A percentile compares a stretch with the other conserved stretches of the same genome.
These are phyloP conservation scores for Lacanobia oleracea DNA, from an alignment of 2,888 invertebrate genomes.

Conservation along the genomic window DNA sequence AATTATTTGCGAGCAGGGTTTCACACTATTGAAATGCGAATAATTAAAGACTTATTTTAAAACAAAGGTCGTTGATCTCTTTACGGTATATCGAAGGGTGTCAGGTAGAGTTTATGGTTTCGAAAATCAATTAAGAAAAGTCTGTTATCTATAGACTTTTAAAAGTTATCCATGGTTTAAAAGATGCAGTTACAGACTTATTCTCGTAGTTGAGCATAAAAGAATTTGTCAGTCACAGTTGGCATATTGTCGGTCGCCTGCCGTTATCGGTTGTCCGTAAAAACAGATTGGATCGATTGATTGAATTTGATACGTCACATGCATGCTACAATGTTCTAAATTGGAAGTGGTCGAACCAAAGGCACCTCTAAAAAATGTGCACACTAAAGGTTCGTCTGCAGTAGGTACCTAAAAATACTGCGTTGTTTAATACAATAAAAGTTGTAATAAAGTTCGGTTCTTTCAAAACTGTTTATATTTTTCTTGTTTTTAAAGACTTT, in stretches of 20 bases:
- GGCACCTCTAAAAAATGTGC: background rate
- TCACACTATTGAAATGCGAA: conserved; percentile 27
- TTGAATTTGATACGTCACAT: conserved; percentile 7
- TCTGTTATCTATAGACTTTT: background rate
- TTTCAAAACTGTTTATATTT: background rate
- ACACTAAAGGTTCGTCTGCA: background rate
- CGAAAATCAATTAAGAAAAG: background rate
- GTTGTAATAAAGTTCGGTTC: background rate
- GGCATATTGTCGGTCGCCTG: background rate
- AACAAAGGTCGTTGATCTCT: conserved; percentile 16
- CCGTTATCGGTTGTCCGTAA: background rate
- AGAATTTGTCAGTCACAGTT: background rate
- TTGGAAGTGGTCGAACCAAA: background rate
- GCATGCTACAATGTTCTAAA: background rate
- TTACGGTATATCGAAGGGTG: background rate
- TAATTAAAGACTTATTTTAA: conserved; percentile 26
- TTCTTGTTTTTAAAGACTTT: background rate
- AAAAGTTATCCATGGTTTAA: background rate
- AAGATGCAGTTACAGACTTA: background rate
- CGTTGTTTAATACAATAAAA: too few species aligned
- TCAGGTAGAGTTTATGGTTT: background rate
- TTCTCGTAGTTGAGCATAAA: background rate
- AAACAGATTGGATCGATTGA: conserved; percentile 9
- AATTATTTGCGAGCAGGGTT: conserved; percentile 50
- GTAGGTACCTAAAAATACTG: background rate